Conservation (phyloP, 1,140 invertebrate genomes). For the Nylanderia fulva region DNA sequence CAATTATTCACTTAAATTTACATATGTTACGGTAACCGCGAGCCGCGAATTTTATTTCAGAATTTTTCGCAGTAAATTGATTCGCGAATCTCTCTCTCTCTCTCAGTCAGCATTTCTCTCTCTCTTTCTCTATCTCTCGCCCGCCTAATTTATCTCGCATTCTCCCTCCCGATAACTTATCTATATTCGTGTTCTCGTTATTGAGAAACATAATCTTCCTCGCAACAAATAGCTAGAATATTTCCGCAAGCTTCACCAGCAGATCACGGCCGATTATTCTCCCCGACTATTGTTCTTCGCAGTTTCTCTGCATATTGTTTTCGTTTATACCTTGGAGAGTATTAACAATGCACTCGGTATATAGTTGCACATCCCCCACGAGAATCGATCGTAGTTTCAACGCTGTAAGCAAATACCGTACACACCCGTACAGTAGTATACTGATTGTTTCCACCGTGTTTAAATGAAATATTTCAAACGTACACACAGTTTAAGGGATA, state of each 20-base stretch:
- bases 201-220: conserved; percentile 40
- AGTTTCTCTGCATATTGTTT: conserved; percentile 59
- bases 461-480: conserved; percentile 22
- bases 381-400: conserved; percentile 65
- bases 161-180: conserved; percentile 7
- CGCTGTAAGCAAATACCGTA: conserved; percentile 42
- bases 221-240: conserved; percentile 28
- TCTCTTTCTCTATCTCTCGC: too few species aligned
- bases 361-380: conserved; percentile 36
- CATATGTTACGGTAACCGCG: background rate
- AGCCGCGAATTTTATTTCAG: background rate
- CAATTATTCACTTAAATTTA: conserved; percentile 28
- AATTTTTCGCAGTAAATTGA: background rate
- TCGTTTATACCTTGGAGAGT: conserved; percentile 53
- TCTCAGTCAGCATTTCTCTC: too few species aligned
- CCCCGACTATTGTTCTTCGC: conserved; percentile 46
- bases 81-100: too few species aligned
- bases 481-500: background rate
- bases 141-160: conserved; percentile 11
- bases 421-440: conserved; percentile 34
- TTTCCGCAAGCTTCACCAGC: conserved; percentile 23
- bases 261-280: conserved; percentile 57
- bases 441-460: conserved; percentile 57
- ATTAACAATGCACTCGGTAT: conserved; percentile 49
- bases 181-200: conserved; percentile 37